Percentiles rank a stretch among this genome's conserved stretches.
Conservation (phyloP, 2,113 vertebrate genomes). For the Edolisoma coerulescens region DNA sequence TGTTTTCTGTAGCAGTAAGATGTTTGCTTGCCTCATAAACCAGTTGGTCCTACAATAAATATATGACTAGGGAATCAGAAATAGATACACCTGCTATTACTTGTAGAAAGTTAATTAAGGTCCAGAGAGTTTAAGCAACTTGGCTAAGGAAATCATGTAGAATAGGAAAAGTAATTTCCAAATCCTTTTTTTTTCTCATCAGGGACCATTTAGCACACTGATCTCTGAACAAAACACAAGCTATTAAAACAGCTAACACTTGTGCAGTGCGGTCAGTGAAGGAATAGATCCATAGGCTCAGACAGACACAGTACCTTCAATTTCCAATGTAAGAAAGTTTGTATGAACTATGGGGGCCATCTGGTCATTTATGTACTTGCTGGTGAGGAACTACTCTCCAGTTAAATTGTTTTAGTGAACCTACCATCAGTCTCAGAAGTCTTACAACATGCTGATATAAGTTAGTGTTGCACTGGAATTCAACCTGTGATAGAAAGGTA, state of each 20-base stretch:
- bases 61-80: not conserved
- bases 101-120: not conserved
- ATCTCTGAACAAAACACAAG: not conserved
- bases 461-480: not conserved
- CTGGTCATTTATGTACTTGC: not conserved
- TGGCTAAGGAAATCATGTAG: not conserved
- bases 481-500: not conserved
- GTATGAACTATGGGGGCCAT: not conserved
- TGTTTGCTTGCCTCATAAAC: not conserved
- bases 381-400: not conserved
- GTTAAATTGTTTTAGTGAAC: not conserved
- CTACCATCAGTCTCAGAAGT: not conserved
- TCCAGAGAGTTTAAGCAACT: not conserved
- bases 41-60: not conserved
- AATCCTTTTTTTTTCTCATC: not conserved
- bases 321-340: not conserved
- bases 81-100: not conserved
- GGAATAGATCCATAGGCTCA: not conserved
- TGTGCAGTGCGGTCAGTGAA: not conserved
- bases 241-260: not conserved
- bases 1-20: accelerated
- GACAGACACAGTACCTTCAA: not conserved
- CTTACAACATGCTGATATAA: not conserved
- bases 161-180: not conserved
- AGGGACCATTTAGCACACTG: not conserved